A percentile compares a stretch with the other conserved stretches of the same genome.
Conservation (phyloP, 2,797 vertebrate genomes). For the Oreortyx pictus region DNA sequence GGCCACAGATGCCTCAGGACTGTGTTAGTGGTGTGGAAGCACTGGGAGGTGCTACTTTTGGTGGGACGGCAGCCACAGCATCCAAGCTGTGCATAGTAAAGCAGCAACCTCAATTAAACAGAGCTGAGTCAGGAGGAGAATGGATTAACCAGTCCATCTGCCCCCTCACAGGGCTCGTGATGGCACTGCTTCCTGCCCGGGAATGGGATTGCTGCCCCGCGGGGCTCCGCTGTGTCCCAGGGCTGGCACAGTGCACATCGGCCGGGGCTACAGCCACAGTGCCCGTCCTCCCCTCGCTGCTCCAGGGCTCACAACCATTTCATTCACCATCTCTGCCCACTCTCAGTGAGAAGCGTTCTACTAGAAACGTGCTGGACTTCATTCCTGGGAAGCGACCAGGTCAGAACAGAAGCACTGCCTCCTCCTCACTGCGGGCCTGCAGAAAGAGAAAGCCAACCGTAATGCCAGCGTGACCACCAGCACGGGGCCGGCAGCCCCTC, state of each 20-base stretch:
- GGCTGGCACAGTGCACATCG: not conserved
- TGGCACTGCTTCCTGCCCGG: accelerated
- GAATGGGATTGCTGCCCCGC: not conserved
- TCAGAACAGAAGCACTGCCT: not conserved
- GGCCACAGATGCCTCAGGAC: not conserved
- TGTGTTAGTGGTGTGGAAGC: not conserved
- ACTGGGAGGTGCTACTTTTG: not conserved
- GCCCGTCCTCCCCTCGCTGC: not conserved
- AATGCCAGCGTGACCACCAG: accelerated
- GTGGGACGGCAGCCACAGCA: not conserved
- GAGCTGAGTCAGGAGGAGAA: not conserved
- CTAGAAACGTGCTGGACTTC: not conserved
- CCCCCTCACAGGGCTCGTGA: not conserved
- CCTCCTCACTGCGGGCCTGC: not conserved
- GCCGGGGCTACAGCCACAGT: not conserved
- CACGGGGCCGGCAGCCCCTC: accelerated
- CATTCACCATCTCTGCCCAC: not conserved
- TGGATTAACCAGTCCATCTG: not conserved
- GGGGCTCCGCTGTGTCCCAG: accelerated
- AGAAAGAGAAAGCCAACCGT: not conserved
- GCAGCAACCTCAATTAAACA: accelerated
- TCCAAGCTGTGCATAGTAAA: not conserved
- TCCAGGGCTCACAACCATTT: not conserved
- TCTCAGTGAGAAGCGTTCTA: not conserved
- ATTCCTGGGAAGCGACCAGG: not conserved